These are phyloP conservation scores for Fistularia commersonii DNA, from an alignment of 2,797 vertebrate species.

Conservation along the genomic window DNA sequence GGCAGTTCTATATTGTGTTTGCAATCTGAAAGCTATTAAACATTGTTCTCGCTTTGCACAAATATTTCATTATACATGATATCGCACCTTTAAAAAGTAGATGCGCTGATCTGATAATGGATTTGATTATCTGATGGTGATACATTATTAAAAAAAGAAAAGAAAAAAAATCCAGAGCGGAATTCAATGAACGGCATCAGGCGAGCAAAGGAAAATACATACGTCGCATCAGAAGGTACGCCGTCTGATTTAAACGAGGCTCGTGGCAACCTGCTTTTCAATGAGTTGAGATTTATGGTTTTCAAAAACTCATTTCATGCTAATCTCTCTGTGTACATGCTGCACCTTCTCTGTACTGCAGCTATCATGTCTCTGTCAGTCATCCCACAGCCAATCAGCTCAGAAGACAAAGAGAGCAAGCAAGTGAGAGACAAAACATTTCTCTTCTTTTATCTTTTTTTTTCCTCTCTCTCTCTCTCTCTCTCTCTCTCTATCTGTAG, in stretches of 20 bases:
- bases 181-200: background rate
- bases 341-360: constrained; percentile 49
- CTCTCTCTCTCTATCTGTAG: constrained; percentile 8
- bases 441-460: constrained; percentile 36
- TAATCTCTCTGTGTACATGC: constrained; percentile 36
- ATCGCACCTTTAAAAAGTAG: constrained; percentile 4
- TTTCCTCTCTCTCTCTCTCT: constrained; percentile 14
- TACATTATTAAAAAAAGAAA: background rate
- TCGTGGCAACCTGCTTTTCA: constrained; percentile 12
- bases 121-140: constrained; percentile 21
- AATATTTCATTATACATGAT: constrained; percentile 9
- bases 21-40: constrained; percentile 5
- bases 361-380: constrained; percentile 58
- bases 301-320: constrained; percentile 39
- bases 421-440: constrained; percentile 14
- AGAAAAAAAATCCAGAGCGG: no score
- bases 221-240: no score
- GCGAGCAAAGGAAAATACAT: no score
- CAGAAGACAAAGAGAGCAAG: constrained; percentile 18
- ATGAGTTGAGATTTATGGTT: constrained; percentile 41
- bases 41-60: constrained; percentile 13
- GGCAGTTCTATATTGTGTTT: constrained; percentile 13
- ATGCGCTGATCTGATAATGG: constrained; percentile 1
- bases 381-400: constrained; percentile 26
- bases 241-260: no score